Percentiles rank a stretch among this genome's conserved stretches.
These are phyloP conservation scores for Rhopilema esculentum DNA, from an alignment of 30 jellyfish, hydroid and myxozoan genomes.

Conservation along the genomic window DNA sequence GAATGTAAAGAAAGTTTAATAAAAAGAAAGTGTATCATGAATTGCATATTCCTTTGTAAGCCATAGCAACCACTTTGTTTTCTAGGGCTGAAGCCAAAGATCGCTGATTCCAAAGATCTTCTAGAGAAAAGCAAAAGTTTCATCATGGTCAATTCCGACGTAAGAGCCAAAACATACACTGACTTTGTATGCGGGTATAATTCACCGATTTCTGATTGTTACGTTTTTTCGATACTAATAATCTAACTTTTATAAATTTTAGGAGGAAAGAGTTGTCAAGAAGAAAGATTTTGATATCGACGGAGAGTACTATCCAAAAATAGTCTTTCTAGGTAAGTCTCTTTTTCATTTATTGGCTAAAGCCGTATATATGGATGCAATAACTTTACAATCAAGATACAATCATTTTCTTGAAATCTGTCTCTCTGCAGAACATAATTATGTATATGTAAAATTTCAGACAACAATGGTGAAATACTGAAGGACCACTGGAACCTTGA, in stretches of 20 bases:
- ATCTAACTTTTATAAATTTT: not conserved
- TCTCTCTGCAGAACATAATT: no score
- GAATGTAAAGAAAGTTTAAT: no score
- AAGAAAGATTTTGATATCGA: conserved; percentile 86
- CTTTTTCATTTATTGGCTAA: not conserved
- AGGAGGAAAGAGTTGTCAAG: conserved; percentile 76
- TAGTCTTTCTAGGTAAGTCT: conserved; percentile 88
- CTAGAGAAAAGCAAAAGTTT: conserved; percentile 75
- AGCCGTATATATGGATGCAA: no score
- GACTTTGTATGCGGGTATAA: not conserved
- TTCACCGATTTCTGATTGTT: not conserved
- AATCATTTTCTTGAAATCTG: no score
- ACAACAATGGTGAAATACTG: conserved; percentile 78
- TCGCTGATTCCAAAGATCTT: conserved; percentile 88
- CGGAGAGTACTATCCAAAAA: conserved; percentile 96
- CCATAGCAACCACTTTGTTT: not conserved
- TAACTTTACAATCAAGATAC: not conserved
- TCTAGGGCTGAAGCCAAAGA: conserved; percentile 96
- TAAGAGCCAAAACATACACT: not conserved
- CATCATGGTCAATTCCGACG: conserved; percentile 95
- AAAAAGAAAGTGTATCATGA: no score
- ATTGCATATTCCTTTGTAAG: no score
- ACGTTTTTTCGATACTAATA: not conserved
- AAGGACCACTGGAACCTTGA: conserved; percentile 88
- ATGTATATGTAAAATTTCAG: no score